These are phyloP conservation scores for Dufourea novaeangliae DNA, from an alignment of 1,140 invertebrate genomes.

Conservation along the genomic window DNA sequence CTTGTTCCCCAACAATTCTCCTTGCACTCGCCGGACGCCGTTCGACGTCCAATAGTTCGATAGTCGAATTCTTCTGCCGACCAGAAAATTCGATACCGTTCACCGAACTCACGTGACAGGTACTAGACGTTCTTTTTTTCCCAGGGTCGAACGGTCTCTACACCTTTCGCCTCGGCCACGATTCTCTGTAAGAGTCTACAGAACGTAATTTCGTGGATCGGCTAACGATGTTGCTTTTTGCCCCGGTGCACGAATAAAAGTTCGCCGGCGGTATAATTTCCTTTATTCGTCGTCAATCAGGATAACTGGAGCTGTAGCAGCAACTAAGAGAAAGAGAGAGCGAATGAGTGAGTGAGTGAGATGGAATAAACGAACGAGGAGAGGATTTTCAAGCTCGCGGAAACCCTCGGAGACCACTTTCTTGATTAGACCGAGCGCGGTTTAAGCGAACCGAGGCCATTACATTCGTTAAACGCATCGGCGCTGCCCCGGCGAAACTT, in stretches of 20 bases:
- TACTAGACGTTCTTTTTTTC: conserved; percentile 24
- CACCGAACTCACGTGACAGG: not conserved
- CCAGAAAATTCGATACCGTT: conserved; percentile 2
- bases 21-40: not conserved
- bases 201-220: too few species aligned
- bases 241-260: conserved; percentile 45
- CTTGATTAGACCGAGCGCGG: conserved; percentile 63
- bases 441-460: conserved; percentile 57
- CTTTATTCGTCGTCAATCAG: conserved; percentile 66
- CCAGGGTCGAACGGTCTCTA: not conserved
- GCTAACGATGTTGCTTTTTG: conserved; percentile 59
- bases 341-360: not conserved
- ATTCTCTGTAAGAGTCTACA: conserved; percentile 50
- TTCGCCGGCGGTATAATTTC: conserved; percentile 58
- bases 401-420: conserved; percentile 58
- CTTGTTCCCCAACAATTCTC: not conserved
- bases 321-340: not conserved
- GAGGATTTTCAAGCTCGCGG: conserved; percentile 51
- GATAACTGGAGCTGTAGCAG: conserved; percentile 17
- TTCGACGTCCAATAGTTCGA: not conserved
- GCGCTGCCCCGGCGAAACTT: conserved; percentile 45
- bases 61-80: not conserved
- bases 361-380: conserved; percentile 16
- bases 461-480: conserved; percentile 64
- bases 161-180: conserved; percentile 20